Base-by-base conservation (phyloP, 2,113 vertebrate species). In the Hemiprocne comata region DNA sequence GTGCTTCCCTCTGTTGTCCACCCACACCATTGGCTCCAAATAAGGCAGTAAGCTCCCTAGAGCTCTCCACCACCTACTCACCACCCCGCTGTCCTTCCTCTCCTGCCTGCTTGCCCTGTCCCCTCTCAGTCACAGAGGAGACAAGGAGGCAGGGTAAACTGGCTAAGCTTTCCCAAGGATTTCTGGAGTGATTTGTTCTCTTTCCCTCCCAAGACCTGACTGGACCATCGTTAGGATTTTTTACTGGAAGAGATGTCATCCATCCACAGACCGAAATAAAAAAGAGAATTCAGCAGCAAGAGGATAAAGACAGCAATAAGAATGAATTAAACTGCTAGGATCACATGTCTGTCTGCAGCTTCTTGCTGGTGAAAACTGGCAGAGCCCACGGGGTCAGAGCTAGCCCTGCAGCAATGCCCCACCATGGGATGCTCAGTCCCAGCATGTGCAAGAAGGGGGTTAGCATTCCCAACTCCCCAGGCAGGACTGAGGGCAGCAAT, bases 51-150 rank as follows among this genome's bases (percentile, higher is more conserved):
- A 88, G 54, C 19, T 96, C 85, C 83, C 90, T 21, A 60, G 80
- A 80, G 93, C 50, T 74, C 69, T 67, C 48, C 44, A 57, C 90
- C 92, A 82, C 92, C 90, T 88, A 90, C 92, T 84, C 76, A 75
- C 85, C 54, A 61, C 65, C 73, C 53, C 31, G 26, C 29, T 89
- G 73, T 51, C 86, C 96, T 94, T 94, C 92, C 90, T 95, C 21
- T 38, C 20, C 36, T 92, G 55, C 79, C 60, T 5, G 1, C 57
- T 76, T 86, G 34, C 48, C 69, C 76, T 67, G 60, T 92, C 67
- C 42, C 50, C 21, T 89, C 79, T 79, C 42, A 10, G 29, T 54
- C 69, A 81, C 74, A 72, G 57, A 66, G 77, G 61, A 95, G 70
- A n/a, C 1, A 1, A 50, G n/a, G 93, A 24, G 25, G 54, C 19